phyloP scores from a whole-genome alignment of 2,113 vertebrate species.

The Laterallus jamaicensis region DNA sequence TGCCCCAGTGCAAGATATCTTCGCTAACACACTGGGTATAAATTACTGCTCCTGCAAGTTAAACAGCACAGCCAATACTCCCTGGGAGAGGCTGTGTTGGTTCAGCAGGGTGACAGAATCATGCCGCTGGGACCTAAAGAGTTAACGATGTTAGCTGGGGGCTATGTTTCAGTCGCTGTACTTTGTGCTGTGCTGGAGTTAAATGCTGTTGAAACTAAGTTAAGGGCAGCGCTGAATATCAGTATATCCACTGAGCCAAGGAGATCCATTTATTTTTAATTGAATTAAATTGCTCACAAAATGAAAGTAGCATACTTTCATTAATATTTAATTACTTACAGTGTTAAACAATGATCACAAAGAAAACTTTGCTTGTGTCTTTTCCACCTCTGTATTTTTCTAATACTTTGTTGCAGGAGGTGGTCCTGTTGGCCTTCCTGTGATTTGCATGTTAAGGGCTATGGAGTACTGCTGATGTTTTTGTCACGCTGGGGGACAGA shows the following conservation, averaged over 20 bases:
- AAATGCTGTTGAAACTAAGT: conserved; percentile 67
- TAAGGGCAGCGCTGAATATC: conserved; percentile 73
- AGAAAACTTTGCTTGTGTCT: conserved; percentile 76
- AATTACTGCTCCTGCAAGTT: conserved; percentile 38
- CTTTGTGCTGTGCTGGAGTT: conserved; percentile 61
- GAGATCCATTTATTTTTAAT: conserved; percentile 87
- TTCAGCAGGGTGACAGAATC: conserved; percentile 52
- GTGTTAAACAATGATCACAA: conserved; percentile 82
- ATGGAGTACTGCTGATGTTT: not conserved
- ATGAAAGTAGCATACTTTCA: conserved; percentile 83
- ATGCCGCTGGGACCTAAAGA: conserved; percentile 36
- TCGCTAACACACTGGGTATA: conserved; percentile 43
- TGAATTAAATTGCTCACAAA: conserved; percentile 88
- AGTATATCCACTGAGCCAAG: conserved; percentile 78
- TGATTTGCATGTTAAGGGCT: conserved; percentile 47
- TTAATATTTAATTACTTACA: conserved; percentile 85
- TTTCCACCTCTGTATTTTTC: conserved; percentile 58
- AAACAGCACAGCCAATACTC: conserved; percentile 32
- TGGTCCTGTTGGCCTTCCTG: conserved; percentile 30
- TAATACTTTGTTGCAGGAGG: conserved; percentile 46
- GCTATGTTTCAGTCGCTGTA: conserved; percentile 32
- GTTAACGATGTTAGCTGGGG: conserved; percentile 57
- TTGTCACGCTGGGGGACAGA: not conserved
- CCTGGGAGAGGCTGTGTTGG: conserved; percentile 8
- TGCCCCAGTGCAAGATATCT: conserved; percentile 61